Evolutionary conservation across 2,113 vertebrate genomes (phyloP), one percentile per base, ranked within the genome.

Genomic region (Tympanuchus pallidicinctus): DNA sequence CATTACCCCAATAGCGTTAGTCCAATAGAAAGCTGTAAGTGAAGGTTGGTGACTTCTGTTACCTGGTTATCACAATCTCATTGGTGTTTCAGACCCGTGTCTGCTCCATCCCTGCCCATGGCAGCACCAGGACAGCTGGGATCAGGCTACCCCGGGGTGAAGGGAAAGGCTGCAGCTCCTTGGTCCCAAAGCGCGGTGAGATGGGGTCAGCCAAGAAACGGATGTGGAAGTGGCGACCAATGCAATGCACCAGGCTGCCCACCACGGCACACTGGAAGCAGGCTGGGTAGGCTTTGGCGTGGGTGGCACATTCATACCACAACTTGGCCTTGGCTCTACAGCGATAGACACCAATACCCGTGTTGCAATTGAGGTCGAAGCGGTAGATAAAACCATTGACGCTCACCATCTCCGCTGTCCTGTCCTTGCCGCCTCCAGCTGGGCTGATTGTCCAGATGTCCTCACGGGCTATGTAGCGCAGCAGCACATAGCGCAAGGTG

Each of bases 271-370:
- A 99, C 92, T 98, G 98, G 96, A 99, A 99, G 50, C 97, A 27
- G 0, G 98, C 82, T 0, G 97, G 98, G 80, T 93, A 92, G 0
- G 92, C 72, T 6, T 96, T 69, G 11, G 97, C 71, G 20, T 88
- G 94, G 5, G 96, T 59, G 74, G 97, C 98, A 11, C 99, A 99
- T 95, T 98, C 96, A 1, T 99, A 99, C 99, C 99, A 99, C 12
- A 99, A 97, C n/a, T 97, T 93, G 42, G 98, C 97, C 81, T 98
- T 97, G 11, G 98, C 90, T 1, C 98, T 97, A 82, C 99, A 99
- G 72, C 99, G 99, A 91, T 98, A 98, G 64, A 98, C 99, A 0
- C 96, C n/a, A 42, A 99, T 92, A 21, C 98, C 98, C n/a, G 96
- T 83, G 52, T 94, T 69, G 4, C 98, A 98, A 91, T 97, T 98